phyloP scores from a whole-genome alignment of 2,797 vertebrate genomes.

The Clamator glandarius region DNA sequence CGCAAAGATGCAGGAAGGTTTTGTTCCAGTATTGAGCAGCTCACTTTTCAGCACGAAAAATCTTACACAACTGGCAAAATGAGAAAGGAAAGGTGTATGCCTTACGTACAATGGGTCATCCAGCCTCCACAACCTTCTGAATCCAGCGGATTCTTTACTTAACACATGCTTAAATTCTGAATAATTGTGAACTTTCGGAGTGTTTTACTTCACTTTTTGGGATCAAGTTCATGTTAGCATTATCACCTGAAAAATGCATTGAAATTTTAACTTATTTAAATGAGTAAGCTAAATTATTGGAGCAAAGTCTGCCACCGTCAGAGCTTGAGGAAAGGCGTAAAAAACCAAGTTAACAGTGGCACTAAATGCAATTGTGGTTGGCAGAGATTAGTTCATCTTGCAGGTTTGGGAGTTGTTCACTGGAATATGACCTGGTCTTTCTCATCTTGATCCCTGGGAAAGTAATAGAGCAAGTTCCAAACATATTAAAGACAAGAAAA shows the following conservation, averaged over 20 bases:
- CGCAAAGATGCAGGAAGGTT: neutral
- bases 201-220: neutral
- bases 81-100: neutral
- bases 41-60: neutral
- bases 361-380: neutral
- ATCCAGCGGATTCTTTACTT: neutral
- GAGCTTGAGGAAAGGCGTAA: neutral
- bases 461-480: neutral
- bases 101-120: neutral
- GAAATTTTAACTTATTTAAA: neutral
- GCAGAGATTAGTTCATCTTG: neutral
- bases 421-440: neutral
- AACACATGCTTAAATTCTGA: neutral
- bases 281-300: neutral
- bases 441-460: neutral
- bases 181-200: neutral
- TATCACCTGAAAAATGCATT: neutral
- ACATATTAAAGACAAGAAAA: neutral
- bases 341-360: neutral
- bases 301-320: neutral
- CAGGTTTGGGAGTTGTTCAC: neutral
- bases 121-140: neutral
- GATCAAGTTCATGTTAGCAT: neutral
- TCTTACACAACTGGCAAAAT: neutral
- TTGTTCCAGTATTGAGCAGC: rapidly evolving